Base-by-base conservation (phyloP, 2,113 vertebrate genomes). In the Dissostichus mawsoni region DNA sequence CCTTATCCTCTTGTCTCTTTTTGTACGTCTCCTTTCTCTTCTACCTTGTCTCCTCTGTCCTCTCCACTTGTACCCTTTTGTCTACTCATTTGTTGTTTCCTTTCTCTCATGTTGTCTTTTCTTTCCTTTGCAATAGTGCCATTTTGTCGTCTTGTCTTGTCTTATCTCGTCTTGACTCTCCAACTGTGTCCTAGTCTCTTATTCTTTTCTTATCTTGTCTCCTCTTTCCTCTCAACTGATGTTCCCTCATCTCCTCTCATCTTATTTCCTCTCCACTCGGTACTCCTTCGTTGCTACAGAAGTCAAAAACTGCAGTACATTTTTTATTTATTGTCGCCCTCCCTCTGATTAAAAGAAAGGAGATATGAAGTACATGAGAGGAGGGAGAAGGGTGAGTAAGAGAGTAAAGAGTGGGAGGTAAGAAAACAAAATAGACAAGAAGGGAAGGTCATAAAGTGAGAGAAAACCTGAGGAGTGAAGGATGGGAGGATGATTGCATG, bases 401-500 rank as follows among this genome's bases (percentile, higher is more conserved):
- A 25, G 9, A 29, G 4, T 18, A 9, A 23, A 55, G 44, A 53
- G 20, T 36, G 45, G 69, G 33, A 65, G 50, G 23, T n/a, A 29
- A 57, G 25, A 17, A 70, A 70, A 55, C 44, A 67, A 36, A 65
- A 53, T 2, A 45, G 57, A 41, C 1, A 1, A 61, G 47, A 8
- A 29, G 71, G 77, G 44, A 62, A 45, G 11, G 64, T 36, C 44
- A 45, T 44, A 0, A 51, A 59, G 12, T 17, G 57, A 36, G 25
- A 47, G 64, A 52, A 20, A 51, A 52, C 18, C 3, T 12, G 9
- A 18, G n/a, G 84, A 75, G 44, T 76, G 83, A 78, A 58, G 70
- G 62, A 86, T 53, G 76, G 83, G 76, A 80, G 84, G 50, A 65
- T 90, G 89, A 90, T 90, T 89, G 85, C 65, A 83, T 48, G 78